phyloP scores from a whole-genome alignment of 1,140 invertebrate genomes.

The Caerostris extrusa region DNA sequence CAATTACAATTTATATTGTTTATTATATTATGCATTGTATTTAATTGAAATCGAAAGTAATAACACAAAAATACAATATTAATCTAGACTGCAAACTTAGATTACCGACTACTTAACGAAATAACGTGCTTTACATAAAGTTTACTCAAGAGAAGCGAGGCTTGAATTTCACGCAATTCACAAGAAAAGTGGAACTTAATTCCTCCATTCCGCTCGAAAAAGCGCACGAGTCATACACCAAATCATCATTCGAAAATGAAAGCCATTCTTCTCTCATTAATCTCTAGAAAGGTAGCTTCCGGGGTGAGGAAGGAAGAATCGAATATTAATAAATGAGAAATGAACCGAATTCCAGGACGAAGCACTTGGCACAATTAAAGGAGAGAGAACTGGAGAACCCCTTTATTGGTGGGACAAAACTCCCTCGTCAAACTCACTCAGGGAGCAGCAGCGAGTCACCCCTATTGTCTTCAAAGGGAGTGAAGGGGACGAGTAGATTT shows the following conservation, averaged over 20 bases:
- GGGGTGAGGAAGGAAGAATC: background rate
- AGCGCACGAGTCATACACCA: background rate
- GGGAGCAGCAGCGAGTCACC: background rate
- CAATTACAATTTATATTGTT: too few species aligned
- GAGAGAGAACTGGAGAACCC: background rate
- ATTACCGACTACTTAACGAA: background rate
- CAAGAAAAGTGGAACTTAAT: background rate
- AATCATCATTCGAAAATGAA: conserved; percentile 50
- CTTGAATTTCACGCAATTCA: background rate
- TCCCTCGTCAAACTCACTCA: conserved; percentile 3
- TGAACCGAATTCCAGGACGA: conserved; percentile 53
- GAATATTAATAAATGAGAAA: conserved; percentile 74
- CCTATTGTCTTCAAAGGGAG: conserved; percentile 23
- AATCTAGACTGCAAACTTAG: too few species aligned
- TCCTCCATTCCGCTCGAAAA: background rate
- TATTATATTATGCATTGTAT: background rate
- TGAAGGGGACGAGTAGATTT: conserved; percentile 33
- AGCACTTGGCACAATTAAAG: conserved; percentile 64
- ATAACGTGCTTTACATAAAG: background rate
- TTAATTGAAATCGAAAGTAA: background rate
- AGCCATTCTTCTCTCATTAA: conserved; percentile 64
- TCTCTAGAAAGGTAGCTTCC: conserved; percentile 21
- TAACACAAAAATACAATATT: background rate
- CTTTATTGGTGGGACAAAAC: conserved; percentile 68
- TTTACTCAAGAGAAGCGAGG: background rate